Percentiles rank a stretch among this genome's conserved stretches.
Conservation (phyloP, 2,113 vertebrate genomes). For the Arizona elegans region DNA sequence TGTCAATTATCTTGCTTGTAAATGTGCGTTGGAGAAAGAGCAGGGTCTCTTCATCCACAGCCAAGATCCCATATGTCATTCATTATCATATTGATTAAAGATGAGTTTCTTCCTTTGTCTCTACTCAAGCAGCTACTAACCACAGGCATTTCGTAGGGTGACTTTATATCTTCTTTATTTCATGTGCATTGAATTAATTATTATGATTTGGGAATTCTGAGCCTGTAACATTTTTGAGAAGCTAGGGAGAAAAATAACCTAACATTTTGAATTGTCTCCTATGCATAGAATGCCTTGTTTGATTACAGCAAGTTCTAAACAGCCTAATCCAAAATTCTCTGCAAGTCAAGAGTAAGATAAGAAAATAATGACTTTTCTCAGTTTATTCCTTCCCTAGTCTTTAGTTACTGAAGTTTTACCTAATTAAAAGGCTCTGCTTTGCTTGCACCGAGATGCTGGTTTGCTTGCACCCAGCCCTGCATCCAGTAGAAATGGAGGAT, state of each 20-base stretch:
- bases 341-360: background rate
- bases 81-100: slow-evolving; percentile 88
- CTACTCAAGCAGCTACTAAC: slow-evolving; percentile 73
- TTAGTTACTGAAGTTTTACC: background rate
- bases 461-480: background rate
- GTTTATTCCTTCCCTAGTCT: background rate
- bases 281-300: background rate
- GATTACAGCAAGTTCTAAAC: background rate
- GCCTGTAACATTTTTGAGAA: slow-evolving; percentile 62
- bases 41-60: slow-evolving; percentile 60
- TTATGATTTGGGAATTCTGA: slow-evolving; percentile 76
- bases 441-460: too few species aligned
- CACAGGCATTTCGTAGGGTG: slow-evolving; percentile 77
- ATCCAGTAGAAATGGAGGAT: background rate
- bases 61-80: slow-evolving; percentile 67
- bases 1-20: background rate
- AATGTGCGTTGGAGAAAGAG: slow-evolving; percentile 46
- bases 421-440: background rate
- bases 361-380: background rate
- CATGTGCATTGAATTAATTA: slow-evolving; percentile 63
- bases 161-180: slow-evolving; percentile 69
- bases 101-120: slow-evolving; percentile 65
- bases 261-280: background rate
- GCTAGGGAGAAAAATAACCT: slow-evolving; percentile 18
- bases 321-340: background rate